phyloP scores from a whole-genome alignment of 2,113 vertebrate species.

The Carlito syrichta region DNA sequence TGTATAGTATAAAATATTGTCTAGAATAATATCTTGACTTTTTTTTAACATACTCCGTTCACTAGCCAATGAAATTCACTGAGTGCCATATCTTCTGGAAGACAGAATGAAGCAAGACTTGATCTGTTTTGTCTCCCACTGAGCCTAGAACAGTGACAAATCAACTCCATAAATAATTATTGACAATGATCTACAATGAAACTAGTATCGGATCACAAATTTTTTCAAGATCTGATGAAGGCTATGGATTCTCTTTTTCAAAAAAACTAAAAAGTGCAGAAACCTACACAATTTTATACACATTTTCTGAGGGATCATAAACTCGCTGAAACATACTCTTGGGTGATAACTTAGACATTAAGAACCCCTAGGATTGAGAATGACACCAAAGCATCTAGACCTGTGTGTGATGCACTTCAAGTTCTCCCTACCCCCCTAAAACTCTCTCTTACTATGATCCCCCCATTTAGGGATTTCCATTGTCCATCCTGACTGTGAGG shows the following conservation, averaged over 20 bases:
- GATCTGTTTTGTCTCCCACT: neutral
- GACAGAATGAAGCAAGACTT: fast-evolving
- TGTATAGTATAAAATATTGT: fast-evolving
- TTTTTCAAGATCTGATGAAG: neutral
- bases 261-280: neutral
- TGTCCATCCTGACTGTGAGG: fast-evolving
- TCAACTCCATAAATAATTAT: fast-evolving
- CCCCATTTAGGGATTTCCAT: fast-evolving
- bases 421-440: fast-evolving
- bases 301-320: neutral
- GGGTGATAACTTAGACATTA: fast-evolving
- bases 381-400: fast-evolving
- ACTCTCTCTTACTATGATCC: fast-evolving
- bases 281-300: neutral
- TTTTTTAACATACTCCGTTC: fast-evolving
- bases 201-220: fast-evolving
- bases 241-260: neutral
- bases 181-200: fast-evolving
- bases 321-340: fast-evolving
- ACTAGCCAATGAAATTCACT: fast-evolving
- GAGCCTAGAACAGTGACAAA: neutral
- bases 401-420: fast-evolving
- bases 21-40: fast-evolving
- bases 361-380: fast-evolving
- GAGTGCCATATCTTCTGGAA: too few relatives aligned